These are phyloP conservation scores for Ectemnius cavifrons DNA, from an alignment of 2,888 invertebrate genomes.

Conservation along the genomic window DNA sequence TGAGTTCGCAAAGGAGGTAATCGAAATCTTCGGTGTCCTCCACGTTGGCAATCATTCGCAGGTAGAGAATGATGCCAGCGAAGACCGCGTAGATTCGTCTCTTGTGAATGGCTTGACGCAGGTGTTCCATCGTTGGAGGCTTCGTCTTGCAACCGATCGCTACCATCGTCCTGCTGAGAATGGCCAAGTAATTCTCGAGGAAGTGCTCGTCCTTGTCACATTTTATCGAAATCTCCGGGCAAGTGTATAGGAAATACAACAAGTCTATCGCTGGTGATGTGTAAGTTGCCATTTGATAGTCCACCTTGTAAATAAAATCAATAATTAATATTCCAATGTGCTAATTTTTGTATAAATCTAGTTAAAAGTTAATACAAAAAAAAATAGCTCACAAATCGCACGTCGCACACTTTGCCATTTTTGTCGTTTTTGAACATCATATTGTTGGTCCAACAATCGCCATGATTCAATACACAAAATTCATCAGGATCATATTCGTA, in stretches of 20 bases:
- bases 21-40: conserved; percentile 56
- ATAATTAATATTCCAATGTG: too few relatives aligned
- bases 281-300: conserved; percentile 63
- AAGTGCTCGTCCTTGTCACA: conserved; percentile 56
- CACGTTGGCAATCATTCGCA: conserved; percentile 58
- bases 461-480: conserved; percentile 67
- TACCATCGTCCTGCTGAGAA: conserved; percentile 50
- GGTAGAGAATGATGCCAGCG: conserved; percentile 51
- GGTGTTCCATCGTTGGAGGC: conserved; percentile 54
- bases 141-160: conserved; percentile 51
- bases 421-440: conserved; percentile 59
- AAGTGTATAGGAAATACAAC: conserved; percentile 57
- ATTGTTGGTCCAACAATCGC: conserved; percentile 66
- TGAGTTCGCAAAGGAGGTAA: conserved; percentile 15
- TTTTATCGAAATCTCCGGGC: conserved; percentile 54
- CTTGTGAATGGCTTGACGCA: conserved; percentile 56
- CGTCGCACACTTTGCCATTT: conserved; percentile 46
- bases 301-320: conserved; percentile 41
- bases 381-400: conserved; percentile 49
- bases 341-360: background rate
- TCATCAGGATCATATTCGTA: conserved; percentile 52
- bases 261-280: conserved; percentile 65
- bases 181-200: conserved; percentile 50
- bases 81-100: conserved; percentile 57
- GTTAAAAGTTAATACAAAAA: background rate